A percentile compares a stretch with the other conserved stretches of the same genome.
Evolutionary conservation across 1,140 invertebrate species (phyloP).

Genomic region (Drosophila orosa): DNA sequence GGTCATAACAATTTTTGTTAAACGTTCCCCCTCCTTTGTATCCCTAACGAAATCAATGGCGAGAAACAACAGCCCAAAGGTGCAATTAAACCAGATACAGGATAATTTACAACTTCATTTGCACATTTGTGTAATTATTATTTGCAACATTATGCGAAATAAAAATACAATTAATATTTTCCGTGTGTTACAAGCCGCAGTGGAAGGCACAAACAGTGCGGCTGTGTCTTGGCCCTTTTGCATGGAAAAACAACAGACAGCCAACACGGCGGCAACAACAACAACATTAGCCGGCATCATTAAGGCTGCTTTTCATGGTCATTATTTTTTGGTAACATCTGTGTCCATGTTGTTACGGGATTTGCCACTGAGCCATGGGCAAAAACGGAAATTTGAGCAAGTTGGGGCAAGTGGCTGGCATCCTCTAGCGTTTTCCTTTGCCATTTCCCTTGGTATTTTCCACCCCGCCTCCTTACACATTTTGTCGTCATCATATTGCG

Average conservation of each 20-base stretch:
- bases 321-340: conserved; percentile 84
- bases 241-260: conserved; percentile 50
- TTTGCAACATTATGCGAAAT: conserved; percentile 82
- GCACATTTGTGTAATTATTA: conserved; percentile 84
- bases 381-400: conserved; percentile 23
- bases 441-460: conserved; percentile 4
- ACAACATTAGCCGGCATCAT: conserved; percentile 84
- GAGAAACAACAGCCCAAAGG: conserved; percentile 47
- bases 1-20: conserved; percentile 16
- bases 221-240: conserved; percentile 18
- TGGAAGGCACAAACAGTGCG: conserved; percentile 4
- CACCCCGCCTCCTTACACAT: neutral
- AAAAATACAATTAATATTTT: conserved; percentile 83
- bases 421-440: conserved; percentile 19
- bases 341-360: conserved; percentile 76
- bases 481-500: conserved; percentile 71
- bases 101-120: conserved; percentile 84
- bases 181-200: conserved; percentile 66
- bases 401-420: conserved; percentile 22
- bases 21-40: conserved; percentile 1
- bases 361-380: conserved; percentile 63
- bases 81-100: conserved; percentile 79
- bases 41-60: conserved; percentile 43
- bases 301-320: conserved; percentile 84
- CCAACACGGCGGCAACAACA: conserved; percentile 43